Evolutionary conservation across 2,888 invertebrate genomes (phyloP), one percentile per base, ranked within the genome.

Genomic region (Drosophila antonietae): DNA sequence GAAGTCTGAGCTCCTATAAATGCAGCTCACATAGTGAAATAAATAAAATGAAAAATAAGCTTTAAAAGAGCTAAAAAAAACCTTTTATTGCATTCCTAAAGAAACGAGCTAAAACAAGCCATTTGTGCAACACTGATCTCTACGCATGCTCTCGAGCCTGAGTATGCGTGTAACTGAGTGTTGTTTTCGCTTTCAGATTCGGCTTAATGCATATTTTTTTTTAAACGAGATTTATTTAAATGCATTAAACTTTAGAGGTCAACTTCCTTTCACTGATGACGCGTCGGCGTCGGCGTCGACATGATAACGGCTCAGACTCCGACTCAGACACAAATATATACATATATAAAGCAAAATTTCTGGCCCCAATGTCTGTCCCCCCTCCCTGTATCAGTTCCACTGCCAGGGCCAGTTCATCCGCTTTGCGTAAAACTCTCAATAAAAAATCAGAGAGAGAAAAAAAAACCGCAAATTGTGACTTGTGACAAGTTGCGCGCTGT

Each of bases 161-260:
- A 9, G 23, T 10, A 65, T 41, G 7, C 35, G 1, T 56, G 35
- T 20, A 20, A 47, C 15, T 65, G 14, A 8, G 68, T 66, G 68
- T 52, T 75, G 72, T 84, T 84, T 88, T 84, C 88, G 89, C 76
- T 87, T 89, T 84, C 80, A 84, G 80, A 80, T 87, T 84, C 75
- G 79, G 69, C 83, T 86, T 82, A 78, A 86, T 83, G 83, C 78
- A 65, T 68, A 67, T 73, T 72, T 68, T 61, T 69, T 56, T 59
- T 68, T 31, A 4, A 33, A 37, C 37, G 73, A 86, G 86, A 90
- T 88, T 88, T 90, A 88, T 88, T 89, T 87, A 90, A 86, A 90
- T 90, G 90, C 87, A 89, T 90, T 89, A 82, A 90, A 86, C 80
- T 90, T 91, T 91, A 89, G 90, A 91, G 89, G 89, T 90, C 89